Base-by-base conservation (phyloP, 2,113 vertebrate genomes). In the Melanerpes aurifrons region DNA sequence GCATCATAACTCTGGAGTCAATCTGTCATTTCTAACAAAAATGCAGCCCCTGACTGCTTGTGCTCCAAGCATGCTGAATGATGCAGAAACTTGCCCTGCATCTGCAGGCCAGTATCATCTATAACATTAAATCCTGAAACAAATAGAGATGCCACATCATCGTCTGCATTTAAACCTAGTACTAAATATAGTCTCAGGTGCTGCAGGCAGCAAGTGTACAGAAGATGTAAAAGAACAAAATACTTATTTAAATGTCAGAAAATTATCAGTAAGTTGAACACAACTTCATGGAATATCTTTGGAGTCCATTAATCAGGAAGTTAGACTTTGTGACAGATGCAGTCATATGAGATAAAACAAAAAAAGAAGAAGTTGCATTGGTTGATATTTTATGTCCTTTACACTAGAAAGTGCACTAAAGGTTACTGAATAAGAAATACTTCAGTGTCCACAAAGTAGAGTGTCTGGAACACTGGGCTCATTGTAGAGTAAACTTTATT, bases 361-460 rank as follows among this genome's bases (percentile, higher is more conserved):
- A 29, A 31, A n/a, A 25, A 67, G 22, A 22, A 59, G 10, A 64
- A 19, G 16, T 70, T 91, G 8, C 10, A 56, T 56, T 79, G 87
- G 72, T 78, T 96, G 94, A 82, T 96, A 96, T 97, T 97, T 92
- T 81, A 61, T 92, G 91, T 96, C 89, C 89, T 97, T 97, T 92
- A 81, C 71, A 81, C 31, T 70, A 62, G 69, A 19, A 90, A 92
- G 77, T 92, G 50, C 92, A 87, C 54, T 90, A 89, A 95, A 95
- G 89, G 95, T 93, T 87, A 74, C 24, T 80, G 66, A 81, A 78
- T n/a, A 89, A 68, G 47, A 92, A 94, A 95, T 83, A 83, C 35
- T 40, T 96, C 71, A n/a, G 5, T 90, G 67, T 70, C 81, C 72
- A 68, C 80, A 81, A 72, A 89, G 67, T 3, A 14, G 29, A 47